Percentiles rank a stretch among this genome's conserved stretches.
These are phyloP conservation scores for Scarus forsteni DNA, from an alignment of 2,797 vertebrate species.

Conservation along the genomic window DNA sequence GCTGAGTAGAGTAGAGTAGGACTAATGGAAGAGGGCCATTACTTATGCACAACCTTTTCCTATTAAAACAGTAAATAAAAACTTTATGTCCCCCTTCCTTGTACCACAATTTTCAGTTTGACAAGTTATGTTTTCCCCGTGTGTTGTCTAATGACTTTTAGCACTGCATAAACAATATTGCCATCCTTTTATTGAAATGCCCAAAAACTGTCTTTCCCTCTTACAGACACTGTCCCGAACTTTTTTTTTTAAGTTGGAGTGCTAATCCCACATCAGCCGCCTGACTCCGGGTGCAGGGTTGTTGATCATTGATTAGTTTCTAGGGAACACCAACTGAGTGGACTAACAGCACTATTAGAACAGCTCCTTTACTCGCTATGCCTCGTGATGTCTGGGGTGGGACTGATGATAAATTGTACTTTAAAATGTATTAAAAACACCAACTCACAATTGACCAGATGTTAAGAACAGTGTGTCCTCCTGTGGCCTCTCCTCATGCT, in stretches of 20 bases:
- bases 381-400: slow-evolving; percentile 43
- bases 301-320: slow-evolving; percentile 64
- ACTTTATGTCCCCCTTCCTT: no score
- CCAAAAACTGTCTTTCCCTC: neutral
- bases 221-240: no score
- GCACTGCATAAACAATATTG: no score
- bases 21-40: no score
- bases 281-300: slow-evolving; percentile 42
- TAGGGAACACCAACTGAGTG: slow-evolving; percentile 66
- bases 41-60: no score
- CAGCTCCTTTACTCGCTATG: slow-evolving; percentile 69
- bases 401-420: slow-evolving; percentile 69
- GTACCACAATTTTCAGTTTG: no score
- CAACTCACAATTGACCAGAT: slow-evolving; percentile 44
- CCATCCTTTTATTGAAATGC: no score
- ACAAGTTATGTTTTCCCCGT: no score
- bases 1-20: no score
- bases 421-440: slow-evolving; percentile 37
- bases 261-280: slow-evolving; percentile 40
- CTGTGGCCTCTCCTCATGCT: slow-evolving; percentile 16
- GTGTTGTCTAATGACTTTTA: no score
- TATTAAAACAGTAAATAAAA: no score
- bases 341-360: slow-evolving; percentile 68
- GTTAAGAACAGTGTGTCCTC: slow-evolving; percentile 52
- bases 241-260: neutral